These are phyloP conservation scores for Phengaris arion DNA, from an alignment of 2,888 invertebrate species.

Conservation along the genomic window DNA sequence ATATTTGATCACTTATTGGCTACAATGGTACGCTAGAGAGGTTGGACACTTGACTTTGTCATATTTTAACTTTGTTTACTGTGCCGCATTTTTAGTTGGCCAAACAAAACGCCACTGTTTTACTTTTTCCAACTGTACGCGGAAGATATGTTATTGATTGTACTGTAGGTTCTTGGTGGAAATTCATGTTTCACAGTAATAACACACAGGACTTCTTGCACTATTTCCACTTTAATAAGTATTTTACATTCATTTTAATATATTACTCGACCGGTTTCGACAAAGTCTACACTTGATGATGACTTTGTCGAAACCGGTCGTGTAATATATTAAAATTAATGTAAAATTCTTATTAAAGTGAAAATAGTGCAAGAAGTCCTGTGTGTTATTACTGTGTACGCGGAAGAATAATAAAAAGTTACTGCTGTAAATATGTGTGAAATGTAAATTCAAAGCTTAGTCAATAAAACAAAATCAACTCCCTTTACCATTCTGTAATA, in stretches of 20 bases:
- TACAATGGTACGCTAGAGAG: conserved; percentile 56
- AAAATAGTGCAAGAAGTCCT: too few species aligned
- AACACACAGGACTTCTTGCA: too few species aligned
- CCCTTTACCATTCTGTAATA: background rate
- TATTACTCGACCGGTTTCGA: too few species aligned
- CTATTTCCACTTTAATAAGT: too few species aligned
- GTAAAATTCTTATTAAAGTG: too few species aligned
- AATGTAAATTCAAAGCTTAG: background rate
- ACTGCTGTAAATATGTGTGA: conserved; percentile 12
- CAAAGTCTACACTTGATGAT: too few species aligned
- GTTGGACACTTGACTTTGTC: conserved; percentile 44
- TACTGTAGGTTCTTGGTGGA: too few species aligned
- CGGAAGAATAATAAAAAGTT: conserved; percentile 15
- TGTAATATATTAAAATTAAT: too few species aligned
- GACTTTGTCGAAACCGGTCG: too few species aligned
- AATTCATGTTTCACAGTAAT: too few species aligned
- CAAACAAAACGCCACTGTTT: conserved; percentile 36
- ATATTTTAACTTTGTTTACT: conserved; percentile 38
- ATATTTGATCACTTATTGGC: conserved; percentile 74
- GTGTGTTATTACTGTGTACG: too few species aligned
- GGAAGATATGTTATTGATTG: background rate
- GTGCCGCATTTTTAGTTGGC: conserved; percentile 37
- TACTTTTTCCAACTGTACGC: conserved; percentile 5
- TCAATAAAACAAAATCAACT: background rate
- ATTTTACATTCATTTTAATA: too few species aligned